phyloP scores from a whole-genome alignment of 2,888 invertebrate genomes.

The Acleris emargana region DNA sequence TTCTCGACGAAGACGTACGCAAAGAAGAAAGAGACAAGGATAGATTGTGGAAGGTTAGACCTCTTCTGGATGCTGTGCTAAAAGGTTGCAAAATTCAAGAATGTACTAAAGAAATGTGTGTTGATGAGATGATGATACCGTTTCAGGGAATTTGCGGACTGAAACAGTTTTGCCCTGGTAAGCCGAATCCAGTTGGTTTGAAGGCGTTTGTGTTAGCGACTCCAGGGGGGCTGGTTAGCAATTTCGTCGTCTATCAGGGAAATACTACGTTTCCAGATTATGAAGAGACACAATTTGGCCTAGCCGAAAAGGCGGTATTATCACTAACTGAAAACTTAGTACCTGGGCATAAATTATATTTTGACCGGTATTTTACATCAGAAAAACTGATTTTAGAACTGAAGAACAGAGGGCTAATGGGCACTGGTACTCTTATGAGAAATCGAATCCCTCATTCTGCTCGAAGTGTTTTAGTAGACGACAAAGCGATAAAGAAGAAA shows the following conservation, averaged over 20 bases:
- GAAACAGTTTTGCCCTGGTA: constrained; percentile 33
- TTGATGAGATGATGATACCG: constrained; percentile 39
- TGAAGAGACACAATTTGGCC: constrained; percentile 3
- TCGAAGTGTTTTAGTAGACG: not conserved
- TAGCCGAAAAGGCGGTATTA: constrained; percentile 11
- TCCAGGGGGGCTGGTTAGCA: constrained; percentile 2
- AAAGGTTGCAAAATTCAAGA: constrained; percentile 29
- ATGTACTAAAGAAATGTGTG: constrained; percentile 7
- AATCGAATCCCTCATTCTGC: constrained; percentile 4
- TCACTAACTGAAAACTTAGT: constrained; percentile 2
- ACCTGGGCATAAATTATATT: constrained; percentile 11
- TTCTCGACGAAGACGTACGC: constrained; percentile 35
- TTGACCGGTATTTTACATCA: constrained; percentile 12
- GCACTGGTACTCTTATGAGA: constrained; percentile 13
- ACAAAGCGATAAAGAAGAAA: too few species aligned
- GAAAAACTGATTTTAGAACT: constrained; percentile 4
- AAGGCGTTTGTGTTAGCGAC: constrained; percentile 10
- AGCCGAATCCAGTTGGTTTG: constrained; percentile 3
- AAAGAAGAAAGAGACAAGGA: constrained; percentile 28
- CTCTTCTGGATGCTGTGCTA: constrained; percentile 30
- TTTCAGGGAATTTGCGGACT: constrained; percentile 35
- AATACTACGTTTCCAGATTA: constrained; percentile 8
- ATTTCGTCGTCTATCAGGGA: constrained; percentile 10
- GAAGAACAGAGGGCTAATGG: not conserved
- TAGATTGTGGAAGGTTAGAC: constrained; percentile 38